A percentile compares a stretch with the other conserved stretches of the same genome.
phyloP scores from a whole-genome alignment of 2,113 vertebrate genomes.

The Tragelaphus scriptus region DNA sequence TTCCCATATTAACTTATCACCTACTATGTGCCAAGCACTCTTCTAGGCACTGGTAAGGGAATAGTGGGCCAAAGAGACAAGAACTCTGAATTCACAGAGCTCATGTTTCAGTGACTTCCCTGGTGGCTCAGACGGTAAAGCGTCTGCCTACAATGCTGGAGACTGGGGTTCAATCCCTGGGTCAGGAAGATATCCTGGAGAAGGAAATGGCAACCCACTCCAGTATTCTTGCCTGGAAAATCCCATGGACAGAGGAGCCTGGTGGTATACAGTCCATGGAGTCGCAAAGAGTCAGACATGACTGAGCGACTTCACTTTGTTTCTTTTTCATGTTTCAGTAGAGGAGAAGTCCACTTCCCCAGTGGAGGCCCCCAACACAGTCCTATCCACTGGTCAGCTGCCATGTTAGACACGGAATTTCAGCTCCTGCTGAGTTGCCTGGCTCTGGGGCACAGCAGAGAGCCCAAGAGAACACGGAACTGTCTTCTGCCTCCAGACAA shows the following conservation, averaged over 20 bases:
- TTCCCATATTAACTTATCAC: background rate
- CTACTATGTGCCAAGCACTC: background rate
- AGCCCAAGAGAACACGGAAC: background rate
- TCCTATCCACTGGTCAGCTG: background rate
- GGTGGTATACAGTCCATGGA: background rate
- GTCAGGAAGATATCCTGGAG: background rate
- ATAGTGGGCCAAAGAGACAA: background rate
- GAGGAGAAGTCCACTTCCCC: background rate
- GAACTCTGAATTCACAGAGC: background rate
- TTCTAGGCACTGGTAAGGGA: background rate
- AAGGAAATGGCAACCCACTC: background rate
- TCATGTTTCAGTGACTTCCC: background rate
- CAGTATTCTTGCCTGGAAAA: background rate
- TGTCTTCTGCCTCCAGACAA: background rate
- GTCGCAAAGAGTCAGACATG: fast-evolving
- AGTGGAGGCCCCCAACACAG: background rate
- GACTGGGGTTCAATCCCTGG: background rate
- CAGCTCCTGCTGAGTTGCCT: background rate
- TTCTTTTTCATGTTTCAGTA: background rate
- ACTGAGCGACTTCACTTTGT: background rate
- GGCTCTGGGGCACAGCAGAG: background rate
- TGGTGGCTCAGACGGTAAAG: background rate
- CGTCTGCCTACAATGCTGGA: background rate
- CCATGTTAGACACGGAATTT: background rate
- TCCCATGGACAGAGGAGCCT: background rate